These are phyloP conservation scores for Ylistrum balloti DNA, from an alignment of 1,140 invertebrate species.

Conservation along the genomic window DNA sequence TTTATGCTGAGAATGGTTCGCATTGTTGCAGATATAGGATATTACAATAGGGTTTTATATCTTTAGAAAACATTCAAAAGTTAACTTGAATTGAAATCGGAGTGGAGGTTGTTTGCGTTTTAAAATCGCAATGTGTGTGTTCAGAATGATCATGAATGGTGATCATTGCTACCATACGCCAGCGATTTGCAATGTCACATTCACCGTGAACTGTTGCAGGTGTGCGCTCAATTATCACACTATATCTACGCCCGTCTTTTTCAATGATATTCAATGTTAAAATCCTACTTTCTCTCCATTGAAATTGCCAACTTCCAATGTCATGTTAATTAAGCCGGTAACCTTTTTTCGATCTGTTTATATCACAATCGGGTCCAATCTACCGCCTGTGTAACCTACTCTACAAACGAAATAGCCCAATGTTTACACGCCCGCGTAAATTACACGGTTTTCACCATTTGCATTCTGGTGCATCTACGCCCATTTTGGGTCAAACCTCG, in stretches of 20 bases:
- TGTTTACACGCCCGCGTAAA: not conserved
- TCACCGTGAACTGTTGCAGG: not conserved
- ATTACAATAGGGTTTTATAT: constrained; percentile 20
- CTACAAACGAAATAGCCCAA: not conserved
- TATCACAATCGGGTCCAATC: not conserved
- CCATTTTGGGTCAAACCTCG: not conserved
- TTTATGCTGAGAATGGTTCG: not conserved
- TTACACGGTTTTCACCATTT: not conserved
- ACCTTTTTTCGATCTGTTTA: not conserved
- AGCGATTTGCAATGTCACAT: constrained; percentile 16
- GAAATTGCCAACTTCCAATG: not conserved
- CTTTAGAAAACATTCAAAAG: not conserved
- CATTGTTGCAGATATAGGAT: not conserved
- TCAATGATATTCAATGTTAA: constrained; percentile 40
- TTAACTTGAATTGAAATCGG: constrained; percentile 39
- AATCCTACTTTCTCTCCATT: not conserved
- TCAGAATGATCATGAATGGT: not conserved
- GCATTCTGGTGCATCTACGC: constrained; percentile 13
- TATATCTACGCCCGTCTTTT: constrained; percentile 27
- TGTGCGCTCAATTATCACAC: not conserved
- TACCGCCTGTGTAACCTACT: not conserved
- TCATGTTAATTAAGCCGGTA: not conserved
- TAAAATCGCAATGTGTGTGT: constrained; percentile 38
- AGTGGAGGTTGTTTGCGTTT: constrained; percentile 37
- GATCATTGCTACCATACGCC: constrained; percentile 24